Evolutionary conservation across 2,113 vertebrate genomes (phyloP).

Genomic region (Macrotus californicus): DNA sequence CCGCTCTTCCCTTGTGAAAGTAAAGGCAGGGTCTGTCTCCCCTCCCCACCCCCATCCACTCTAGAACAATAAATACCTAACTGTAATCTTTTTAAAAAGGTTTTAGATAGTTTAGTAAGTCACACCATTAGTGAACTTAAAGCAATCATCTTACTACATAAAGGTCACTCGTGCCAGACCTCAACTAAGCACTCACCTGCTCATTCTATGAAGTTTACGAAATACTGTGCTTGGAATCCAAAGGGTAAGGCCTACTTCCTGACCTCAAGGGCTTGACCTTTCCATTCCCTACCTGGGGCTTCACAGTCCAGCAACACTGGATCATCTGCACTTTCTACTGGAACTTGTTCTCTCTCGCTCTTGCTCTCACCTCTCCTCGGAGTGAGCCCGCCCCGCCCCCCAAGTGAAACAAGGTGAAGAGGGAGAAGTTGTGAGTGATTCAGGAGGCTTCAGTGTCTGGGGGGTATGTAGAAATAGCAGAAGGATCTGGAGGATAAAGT

Average conservation of each 20-base stretch:
- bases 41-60: not conserved
- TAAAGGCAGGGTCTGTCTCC: not conserved
- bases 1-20: no score
- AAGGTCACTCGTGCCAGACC: slow-evolving; percentile 4
- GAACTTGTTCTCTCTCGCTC: not conserved
- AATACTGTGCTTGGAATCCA: not conserved
- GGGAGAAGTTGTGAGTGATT: not conserved
- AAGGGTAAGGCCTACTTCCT: not conserved
- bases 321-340: not conserved
- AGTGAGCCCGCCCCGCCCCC: not conserved
- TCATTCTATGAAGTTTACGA: not conserved
- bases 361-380: not conserved
- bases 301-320: not conserved
- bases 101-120: not conserved
- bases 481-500: not conserved
- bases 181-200: not conserved
- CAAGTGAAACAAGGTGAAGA: slow-evolving; percentile 1
- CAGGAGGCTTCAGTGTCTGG: not conserved
- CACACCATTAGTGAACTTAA: slow-evolving; percentile 29
- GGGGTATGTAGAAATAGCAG: not conserved
- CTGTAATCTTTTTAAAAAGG: not conserved
- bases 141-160: not conserved
- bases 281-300: not conserved
- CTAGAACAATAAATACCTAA: not conserved
- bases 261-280: not conserved